phyloP scores from a whole-genome alignment of 2,888 invertebrate species.

The Ochropleura plecta region DNA sequence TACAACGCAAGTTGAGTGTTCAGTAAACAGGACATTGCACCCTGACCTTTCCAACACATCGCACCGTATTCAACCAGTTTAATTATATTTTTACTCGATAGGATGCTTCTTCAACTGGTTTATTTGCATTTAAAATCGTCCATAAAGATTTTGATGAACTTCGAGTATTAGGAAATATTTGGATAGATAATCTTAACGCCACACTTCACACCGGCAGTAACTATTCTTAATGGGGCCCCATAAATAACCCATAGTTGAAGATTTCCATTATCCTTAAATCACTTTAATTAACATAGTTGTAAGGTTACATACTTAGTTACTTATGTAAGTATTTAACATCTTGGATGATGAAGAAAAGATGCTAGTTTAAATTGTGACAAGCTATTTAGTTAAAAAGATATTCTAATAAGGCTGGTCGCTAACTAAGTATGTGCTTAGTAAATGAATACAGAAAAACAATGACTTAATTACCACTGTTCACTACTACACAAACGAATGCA shows the following conservation, averaged over 20 bases:
- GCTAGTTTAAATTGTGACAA: not conserved
- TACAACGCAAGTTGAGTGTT: not conserved
- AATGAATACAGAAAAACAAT: not conserved
- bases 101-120: constrained; percentile 48
- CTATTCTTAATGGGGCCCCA: not conserved
- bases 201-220: not conserved
- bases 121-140: constrained; percentile 52
- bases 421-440: not conserved
- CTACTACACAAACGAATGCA: not conserved
- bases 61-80: constrained; percentile 3
- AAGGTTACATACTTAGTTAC: not conserved
- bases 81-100: not conserved
- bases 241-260: not conserved
- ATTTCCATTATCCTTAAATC: constrained; percentile 1
- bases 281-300: not conserved
- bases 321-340: not conserved
- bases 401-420: not conserved
- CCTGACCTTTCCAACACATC: constrained; percentile 32
- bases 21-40: constrained; percentile 44
- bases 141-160: constrained; percentile 40
- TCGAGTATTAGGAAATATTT: constrained; percentile 33
- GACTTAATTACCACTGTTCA: not conserved
- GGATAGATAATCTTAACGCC: constrained; percentile 31
- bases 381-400: not conserved
- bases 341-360: not conserved